Evolutionary conservation across 2,888 invertebrate genomes (phyloP).

Genomic region (Galeruca laticollis): DNA sequence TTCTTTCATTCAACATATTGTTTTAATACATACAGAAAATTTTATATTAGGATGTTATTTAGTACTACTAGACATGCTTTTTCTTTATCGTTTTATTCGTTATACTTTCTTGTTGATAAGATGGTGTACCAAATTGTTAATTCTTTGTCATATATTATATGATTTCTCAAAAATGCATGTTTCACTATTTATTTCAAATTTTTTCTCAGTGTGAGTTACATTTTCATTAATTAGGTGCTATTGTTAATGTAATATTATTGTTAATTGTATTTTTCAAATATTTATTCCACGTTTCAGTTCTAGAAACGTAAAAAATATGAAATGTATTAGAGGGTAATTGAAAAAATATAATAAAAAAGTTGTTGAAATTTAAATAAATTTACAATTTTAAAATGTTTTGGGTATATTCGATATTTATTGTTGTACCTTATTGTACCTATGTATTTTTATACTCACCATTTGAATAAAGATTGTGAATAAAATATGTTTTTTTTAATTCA

Average conservation of each 20-base stretch:
- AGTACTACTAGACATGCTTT: too few relatives aligned
- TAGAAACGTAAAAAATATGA: conserved; percentile 25
- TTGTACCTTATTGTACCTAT: conserved; percentile 46
- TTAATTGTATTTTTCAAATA: conserved; percentile 24
- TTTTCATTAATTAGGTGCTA: conserved; percentile 27
- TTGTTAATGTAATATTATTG: conserved; percentile 25
- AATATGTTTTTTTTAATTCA: not conserved
- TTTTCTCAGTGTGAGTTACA: not conserved
- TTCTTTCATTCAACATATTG: too few relatives aligned
- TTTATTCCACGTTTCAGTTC: conserved; percentile 28
- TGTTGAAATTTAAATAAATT: conserved; percentile 39
- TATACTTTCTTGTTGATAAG: too few relatives aligned
- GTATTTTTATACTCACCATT: conserved; percentile 55
- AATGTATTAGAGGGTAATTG: conserved; percentile 20
- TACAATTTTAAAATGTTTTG: conserved; percentile 37
- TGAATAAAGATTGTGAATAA: conserved; percentile 38
- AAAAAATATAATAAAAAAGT: conserved; percentile 22
- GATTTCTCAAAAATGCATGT: not conserved
- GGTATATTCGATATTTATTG: conserved; percentile 47
- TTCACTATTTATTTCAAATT: not conserved
- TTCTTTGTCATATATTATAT: too few relatives aligned
- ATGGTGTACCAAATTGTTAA: too few relatives aligned
- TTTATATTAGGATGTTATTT: too few relatives aligned
- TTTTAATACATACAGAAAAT: too few relatives aligned
- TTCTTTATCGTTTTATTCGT: too few relatives aligned